These are phyloP conservation scores for Phlogophora meticulosa DNA, from an alignment of 2,888 invertebrate species.

Conservation along the genomic window DNA sequence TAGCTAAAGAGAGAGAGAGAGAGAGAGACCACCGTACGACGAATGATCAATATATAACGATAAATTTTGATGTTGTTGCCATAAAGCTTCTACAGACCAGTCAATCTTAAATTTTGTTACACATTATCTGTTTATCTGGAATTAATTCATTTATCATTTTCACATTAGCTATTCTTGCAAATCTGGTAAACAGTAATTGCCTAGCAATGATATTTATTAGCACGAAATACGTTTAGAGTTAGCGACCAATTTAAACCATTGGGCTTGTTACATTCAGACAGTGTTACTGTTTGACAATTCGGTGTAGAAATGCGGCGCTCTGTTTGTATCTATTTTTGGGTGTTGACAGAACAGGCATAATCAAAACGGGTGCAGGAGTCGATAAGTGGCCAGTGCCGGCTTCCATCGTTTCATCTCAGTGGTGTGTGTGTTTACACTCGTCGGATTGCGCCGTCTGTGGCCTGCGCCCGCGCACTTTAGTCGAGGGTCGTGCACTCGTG, in stretches of 20 bases:
- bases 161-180: neutral
- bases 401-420: conserved; percentile 83
- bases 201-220: conserved; percentile 1
- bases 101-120: neutral
- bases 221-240: conserved; percentile 9
- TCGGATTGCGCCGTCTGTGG: conserved; percentile 69
- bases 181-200: conserved; percentile 6
- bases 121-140: conserved; percentile 4
- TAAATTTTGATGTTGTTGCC: neutral
- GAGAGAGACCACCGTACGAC: neutral
- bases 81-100: neutral
- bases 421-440: conserved; percentile 83
- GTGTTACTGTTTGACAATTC: conserved; percentile 28
- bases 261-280: conserved; percentile 1
- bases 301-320: conserved; percentile 66
- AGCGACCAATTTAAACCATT: conserved; percentile 15
- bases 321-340: conserved; percentile 86
- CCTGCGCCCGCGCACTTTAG: conserved; percentile 73
- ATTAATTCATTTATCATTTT: conserved; percentile 14
- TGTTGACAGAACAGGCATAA: conserved; percentile 86
- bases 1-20: conserved; percentile 3
- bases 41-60: neutral
- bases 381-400: conserved; percentile 88
- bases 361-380: conserved; percentile 84
- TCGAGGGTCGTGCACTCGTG: conserved; percentile 73